phyloP scores from a whole-genome alignment of 2,113 vertebrate species.

The Sula dactylatra region DNA sequence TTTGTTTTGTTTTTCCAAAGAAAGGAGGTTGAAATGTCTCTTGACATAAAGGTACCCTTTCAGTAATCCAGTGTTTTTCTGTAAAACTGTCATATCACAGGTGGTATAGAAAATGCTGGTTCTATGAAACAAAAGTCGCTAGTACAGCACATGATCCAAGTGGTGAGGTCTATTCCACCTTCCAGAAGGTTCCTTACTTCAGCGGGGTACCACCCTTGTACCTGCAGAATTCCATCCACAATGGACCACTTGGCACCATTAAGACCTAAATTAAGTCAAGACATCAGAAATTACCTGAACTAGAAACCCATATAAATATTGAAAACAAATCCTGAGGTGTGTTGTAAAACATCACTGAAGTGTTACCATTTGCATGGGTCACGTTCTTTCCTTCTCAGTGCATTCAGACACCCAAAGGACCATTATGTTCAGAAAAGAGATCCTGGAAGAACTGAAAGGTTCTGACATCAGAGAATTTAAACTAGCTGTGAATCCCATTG shows the following conservation, averaged over 20 bases:
- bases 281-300: background rate
- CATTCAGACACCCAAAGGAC: background rate
- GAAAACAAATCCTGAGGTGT: background rate
- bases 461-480: slow-evolving; percentile 53
- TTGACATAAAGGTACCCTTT: background rate
- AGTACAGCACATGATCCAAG: background rate
- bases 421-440: slow-evolving; percentile 1
- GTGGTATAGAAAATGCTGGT: background rate
- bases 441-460: slow-evolving; percentile 29
- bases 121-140: background rate
- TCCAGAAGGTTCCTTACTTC: background rate
- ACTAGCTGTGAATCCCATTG: slow-evolving; percentile 61
- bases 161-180: background rate
- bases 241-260: accelerated
- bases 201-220: accelerated
- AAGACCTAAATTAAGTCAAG: background rate
- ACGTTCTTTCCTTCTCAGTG: background rate
- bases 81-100: background rate
- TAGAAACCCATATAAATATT: slow-evolving; percentile 26
- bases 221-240: background rate
- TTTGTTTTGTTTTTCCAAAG: background rate
- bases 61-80: background rate
- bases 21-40: background rate
- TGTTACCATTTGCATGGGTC: background rate
- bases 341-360: background rate